These are phyloP conservation scores for Ophion ellenae DNA, from an alignment of 2,888 invertebrate species.

Conservation along the genomic window DNA sequence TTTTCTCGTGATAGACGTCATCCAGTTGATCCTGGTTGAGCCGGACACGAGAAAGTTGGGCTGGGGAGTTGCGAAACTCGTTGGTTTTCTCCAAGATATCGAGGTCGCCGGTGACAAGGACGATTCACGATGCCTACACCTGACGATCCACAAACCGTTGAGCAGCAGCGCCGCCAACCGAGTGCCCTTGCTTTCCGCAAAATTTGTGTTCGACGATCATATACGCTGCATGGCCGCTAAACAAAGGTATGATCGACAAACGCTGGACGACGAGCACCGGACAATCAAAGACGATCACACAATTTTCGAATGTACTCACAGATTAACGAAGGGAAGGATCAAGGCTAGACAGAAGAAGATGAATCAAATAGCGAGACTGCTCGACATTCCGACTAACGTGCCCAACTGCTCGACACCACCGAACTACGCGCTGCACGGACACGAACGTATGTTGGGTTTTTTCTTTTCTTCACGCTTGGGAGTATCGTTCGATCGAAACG, in stretches of 20 bases:
- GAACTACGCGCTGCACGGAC: conserved; percentile 79
- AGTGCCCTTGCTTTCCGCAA: conserved; percentile 93
- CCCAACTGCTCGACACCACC: conserved; percentile 82
- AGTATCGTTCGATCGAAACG: too few relatives aligned
- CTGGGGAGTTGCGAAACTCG: conserved; percentile 98
- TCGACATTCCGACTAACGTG: conserved; percentile 90
- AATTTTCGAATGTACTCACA: conserved; percentile 50
- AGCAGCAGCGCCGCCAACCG: conserved; percentile 88
- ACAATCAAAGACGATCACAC: background rate
- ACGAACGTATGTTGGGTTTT: conserved; percentile 77
- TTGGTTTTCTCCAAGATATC: conserved; percentile 97
- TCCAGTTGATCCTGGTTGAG: conserved; percentile 98
- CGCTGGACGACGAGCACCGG: background rate
- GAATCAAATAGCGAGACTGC: conserved; percentile 95
- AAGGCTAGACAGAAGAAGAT: conserved; percentile 98
- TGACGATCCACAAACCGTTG: conserved; percentile 94
- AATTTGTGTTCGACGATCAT: conserved; percentile 99
- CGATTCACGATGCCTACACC: conserved; percentile 96
- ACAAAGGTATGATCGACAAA: conserved; percentile 89
- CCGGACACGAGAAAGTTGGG: conserved; percentile 97
- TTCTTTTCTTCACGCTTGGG: background rate
- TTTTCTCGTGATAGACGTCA: conserved; percentile 97
- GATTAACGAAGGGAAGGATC: conserved; percentile 89
- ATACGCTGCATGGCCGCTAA: conserved; percentile 99
- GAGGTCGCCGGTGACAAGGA: conserved; percentile 98